A percentile compares a stretch with the other conserved stretches of the same genome.
phyloP scores from a whole-genome alignment of 2,888 invertebrate genomes.

The Cosmopolites sordidus region DNA sequence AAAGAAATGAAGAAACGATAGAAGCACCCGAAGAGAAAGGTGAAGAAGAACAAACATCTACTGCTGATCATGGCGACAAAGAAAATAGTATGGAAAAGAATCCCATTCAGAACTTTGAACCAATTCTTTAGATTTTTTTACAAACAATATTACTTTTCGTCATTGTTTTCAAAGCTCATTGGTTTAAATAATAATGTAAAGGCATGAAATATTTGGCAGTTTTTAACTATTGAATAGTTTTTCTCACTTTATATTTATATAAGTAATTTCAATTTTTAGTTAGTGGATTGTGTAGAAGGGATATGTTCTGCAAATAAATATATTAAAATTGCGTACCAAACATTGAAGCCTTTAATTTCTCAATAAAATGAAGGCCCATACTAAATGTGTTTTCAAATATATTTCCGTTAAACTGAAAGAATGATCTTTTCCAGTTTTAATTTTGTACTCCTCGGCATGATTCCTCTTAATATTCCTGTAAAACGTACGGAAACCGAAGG shows the following conservation, averaged over 20 bases:
- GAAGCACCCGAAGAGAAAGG: constrained; percentile 23
- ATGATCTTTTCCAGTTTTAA: too few species aligned
- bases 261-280: constrained; percentile 2
- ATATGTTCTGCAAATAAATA: background rate
- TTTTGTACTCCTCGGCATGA: too few species aligned
- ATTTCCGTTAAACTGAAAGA: too few species aligned
- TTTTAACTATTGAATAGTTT: constrained; percentile 10
- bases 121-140: constrained; percentile 21
- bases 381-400: too few species aligned
- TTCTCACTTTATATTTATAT: background rate
- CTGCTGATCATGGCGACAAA: constrained; percentile 22
- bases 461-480: too few species aligned
- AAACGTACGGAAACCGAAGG: too few species aligned
- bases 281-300: background rate
- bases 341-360: background rate
- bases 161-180: constrained; percentile 21
- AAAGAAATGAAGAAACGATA: constrained; percentile 24
- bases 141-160: constrained; percentile 21
- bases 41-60: background rate
- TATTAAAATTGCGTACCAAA: background rate
- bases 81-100: constrained; percentile 30
- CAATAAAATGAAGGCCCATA: too few species aligned
- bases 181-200: constrained; percentile 22
- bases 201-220: constrained; percentile 6
- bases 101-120: constrained; percentile 40